Evolutionary conservation across 2,888 invertebrate species (phyloP), one percentile per base, ranked within the genome.

Genomic region (Desoria tigrina): DNA sequence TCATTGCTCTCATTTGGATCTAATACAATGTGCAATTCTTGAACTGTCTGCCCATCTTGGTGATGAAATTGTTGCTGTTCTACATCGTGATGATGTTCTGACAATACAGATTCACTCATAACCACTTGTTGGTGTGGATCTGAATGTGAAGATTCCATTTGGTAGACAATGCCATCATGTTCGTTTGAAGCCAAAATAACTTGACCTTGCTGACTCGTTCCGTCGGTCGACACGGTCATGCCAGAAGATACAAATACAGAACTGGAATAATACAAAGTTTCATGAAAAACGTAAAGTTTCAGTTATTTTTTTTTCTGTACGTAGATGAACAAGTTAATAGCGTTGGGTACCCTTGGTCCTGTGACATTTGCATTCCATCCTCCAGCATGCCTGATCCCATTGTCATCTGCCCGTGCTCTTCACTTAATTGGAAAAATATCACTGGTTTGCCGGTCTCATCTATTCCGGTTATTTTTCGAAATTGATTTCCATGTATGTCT

Each of bases 401-500:
- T 32, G 59, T 53, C 16, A 72, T 60, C 62, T 73, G 75, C 2
- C 60, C 69, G 60, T 60, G 61, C 16, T 74, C 75, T 39, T 66
- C 71, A 27, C 68, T 69, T 42, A 74, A 54, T 61, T 76, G 75
- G 21, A 76, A 72, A 55, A 72, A 76, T 42, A 74, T 68, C 2
- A 76, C 73, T 50, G 73, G 73, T 63, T 74, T 74, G 1, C 74
- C 58, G 56, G 62, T 68, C 53, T 72, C 71, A 54, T 76, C 75
- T 3, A 72, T 72, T 0, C 74, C 74, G 39, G 73, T 73, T 23
- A 76, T 68, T 61, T 69, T 71, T 56, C 71, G 42, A 32, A 69
- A 76, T 37, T 73, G 70, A 59, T 73, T 74, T 39, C 74, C 74
- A 53, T 73, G 73, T 50, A 73, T 66, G 58, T 76, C 75, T 56